phyloP scores from a whole-genome alignment of 1,140 invertebrate genomes.

The Chymomyza costata region DNA sequence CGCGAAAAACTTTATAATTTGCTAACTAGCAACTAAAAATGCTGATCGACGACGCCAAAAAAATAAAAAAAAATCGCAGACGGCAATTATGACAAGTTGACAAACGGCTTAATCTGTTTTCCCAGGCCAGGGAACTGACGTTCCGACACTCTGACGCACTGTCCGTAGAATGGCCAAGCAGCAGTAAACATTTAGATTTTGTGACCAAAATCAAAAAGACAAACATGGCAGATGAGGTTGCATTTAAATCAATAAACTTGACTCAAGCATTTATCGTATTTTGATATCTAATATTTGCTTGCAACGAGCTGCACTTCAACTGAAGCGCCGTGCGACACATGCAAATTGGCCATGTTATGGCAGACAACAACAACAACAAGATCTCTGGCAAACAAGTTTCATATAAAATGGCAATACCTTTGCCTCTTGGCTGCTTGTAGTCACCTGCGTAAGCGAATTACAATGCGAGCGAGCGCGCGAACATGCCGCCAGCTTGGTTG shows the following conservation, averaged over 20 bases:
- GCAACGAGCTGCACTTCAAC: slow-evolving; percentile 1
- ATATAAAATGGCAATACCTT: slow-evolving; percentile 19
- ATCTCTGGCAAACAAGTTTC: slow-evolving; percentile 53
- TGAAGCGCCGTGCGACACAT: slow-evolving; percentile 52
- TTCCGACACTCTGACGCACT: no score
- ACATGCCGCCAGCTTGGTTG: neutral
- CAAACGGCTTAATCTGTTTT: slow-evolving; percentile 67
- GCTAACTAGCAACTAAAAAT: slow-evolving; percentile 39
- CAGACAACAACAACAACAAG: neutral
- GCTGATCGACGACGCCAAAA: slow-evolving; percentile 48
- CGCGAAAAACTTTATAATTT: slow-evolving; percentile 53
- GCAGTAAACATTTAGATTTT: slow-evolving; percentile 27
- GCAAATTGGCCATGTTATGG: slow-evolving; percentile 68
- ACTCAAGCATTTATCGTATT: slow-evolving; percentile 58
- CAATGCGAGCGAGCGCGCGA: slow-evolving; percentile 2
- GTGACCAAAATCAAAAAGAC: slow-evolving; percentile 26
- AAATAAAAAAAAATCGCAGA: no score
- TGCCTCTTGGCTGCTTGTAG: slow-evolving; percentile 40
- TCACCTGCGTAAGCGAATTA: slow-evolving; percentile 61
- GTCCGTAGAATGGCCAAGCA: neutral
- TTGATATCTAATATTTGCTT: slow-evolving; percentile 62
- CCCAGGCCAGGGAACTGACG: no score
- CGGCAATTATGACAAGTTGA: slow-evolving; percentile 71
- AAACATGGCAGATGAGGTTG: slow-evolving; percentile 16
- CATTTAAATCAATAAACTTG: slow-evolving; percentile 68